Evolutionary conservation across 2,888 invertebrate genomes (phyloP).

Genomic region (Icerya purchasi): DNA sequence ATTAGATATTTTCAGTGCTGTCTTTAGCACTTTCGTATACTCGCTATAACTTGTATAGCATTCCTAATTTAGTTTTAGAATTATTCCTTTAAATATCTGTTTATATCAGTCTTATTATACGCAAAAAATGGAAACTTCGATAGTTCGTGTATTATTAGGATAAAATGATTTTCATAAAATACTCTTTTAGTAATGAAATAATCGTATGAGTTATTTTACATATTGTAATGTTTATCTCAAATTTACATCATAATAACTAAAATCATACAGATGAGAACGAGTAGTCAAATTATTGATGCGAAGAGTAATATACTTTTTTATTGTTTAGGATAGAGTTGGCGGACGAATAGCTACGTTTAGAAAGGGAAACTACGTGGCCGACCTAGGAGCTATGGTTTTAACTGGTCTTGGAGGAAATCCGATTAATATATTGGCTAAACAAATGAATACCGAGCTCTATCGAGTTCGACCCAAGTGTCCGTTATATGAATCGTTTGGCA

Average conservation of each 20-base stretch:
- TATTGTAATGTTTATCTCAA: not conserved
- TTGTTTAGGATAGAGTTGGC: conserved; percentile 81
- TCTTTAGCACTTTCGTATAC: too few relatives aligned
- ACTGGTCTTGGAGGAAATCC: conserved; percentile 94
- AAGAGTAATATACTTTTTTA: too few relatives aligned
- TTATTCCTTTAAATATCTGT: too few relatives aligned
- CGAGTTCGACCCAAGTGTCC: conserved; percentile 90
- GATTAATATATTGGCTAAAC: conserved; percentile 79
- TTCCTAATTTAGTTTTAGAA: too few relatives aligned
- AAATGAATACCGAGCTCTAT: conserved; percentile 88
- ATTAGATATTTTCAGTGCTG: too few relatives aligned
- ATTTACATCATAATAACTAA: too few relatives aligned
- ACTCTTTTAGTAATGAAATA: not conserved
- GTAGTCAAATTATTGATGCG: too few relatives aligned
- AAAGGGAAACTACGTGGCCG: conserved; percentile 58
- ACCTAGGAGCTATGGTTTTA: conserved; percentile 88
- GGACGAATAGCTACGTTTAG: conserved; percentile 91
- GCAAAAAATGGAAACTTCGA: too few relatives aligned
- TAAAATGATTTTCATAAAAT: not conserved
- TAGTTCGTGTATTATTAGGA: too few relatives aligned
- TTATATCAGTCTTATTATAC: too few relatives aligned
- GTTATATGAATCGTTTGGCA: conserved; percentile 50
- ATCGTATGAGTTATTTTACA: not conserved
- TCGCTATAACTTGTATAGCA: too few relatives aligned
- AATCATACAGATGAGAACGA: too few relatives aligned